A percentile compares a stretch with the other conserved stretches of the same genome.
phyloP scores from a whole-genome alignment of 2,888 invertebrate species.

The Chelonus formosanus region DNA sequence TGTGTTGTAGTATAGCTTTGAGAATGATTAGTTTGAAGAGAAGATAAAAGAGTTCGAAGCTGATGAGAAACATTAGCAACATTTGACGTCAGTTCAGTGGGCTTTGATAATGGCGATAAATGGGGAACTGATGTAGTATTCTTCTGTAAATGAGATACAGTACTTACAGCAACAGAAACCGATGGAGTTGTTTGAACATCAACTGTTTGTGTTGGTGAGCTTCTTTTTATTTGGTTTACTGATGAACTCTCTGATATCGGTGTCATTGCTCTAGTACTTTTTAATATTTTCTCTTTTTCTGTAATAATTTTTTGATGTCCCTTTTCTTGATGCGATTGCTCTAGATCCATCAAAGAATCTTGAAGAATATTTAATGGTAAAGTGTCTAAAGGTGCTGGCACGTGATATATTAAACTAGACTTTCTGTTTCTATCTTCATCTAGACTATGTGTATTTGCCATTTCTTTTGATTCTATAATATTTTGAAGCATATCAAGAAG shows the following conservation, averaged over 20 bases:
- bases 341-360: constrained; percentile 56
- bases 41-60: constrained; percentile 73
- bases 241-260: constrained; percentile 18
- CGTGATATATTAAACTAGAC: constrained; percentile 57
- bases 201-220: constrained; percentile 40
- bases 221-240: constrained; percentile 39
- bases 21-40: constrained; percentile 68
- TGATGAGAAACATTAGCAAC: constrained; percentile 79
- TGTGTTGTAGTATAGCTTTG: constrained; percentile 66
- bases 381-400: constrained; percentile 59
- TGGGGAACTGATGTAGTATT: constrained; percentile 71
- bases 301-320: constrained; percentile 34
- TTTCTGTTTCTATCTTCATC: constrained; percentile 55
- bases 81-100: constrained; percentile 76
- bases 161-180: constrained; percentile 50
- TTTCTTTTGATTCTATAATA: constrained; percentile 66
- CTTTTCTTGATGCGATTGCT: constrained; percentile 41
- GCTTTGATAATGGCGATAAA: constrained; percentile 76
- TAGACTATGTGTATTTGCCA: constrained; percentile 56
- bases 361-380: constrained; percentile 61
- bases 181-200: constrained; percentile 46
- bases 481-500: constrained; percentile 77
- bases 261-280: constrained; percentile 35
- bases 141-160: constrained; percentile 57
- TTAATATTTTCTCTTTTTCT: constrained; percentile 28